Base-by-base conservation (phyloP, 2,113 vertebrate species). In the Actenoides lindsayi region DNA sequence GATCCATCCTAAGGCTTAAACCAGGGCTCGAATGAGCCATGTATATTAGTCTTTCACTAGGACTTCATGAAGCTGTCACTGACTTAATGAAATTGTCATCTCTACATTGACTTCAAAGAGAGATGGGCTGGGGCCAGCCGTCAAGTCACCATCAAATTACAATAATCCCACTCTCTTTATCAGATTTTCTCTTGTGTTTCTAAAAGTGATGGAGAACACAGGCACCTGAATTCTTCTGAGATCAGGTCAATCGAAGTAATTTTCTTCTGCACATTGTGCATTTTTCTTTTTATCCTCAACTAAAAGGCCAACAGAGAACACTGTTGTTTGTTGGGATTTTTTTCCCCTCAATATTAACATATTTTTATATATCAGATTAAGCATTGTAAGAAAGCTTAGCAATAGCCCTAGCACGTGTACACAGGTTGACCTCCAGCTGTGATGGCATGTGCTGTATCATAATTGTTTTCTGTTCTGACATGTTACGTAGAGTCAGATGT, bases 61-160 rank as follows among this genome's bases (percentile, higher is more conserved):
- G 44, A 41, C 90, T 75, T 89, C 79, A 87, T 71, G 86, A 75
- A 94, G 27, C 90, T 87, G 92, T 71, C 96, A 87, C 48, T 20
- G 88, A 6, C 53, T 92, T 89, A 44, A 94, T 90, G 94, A 87
- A 93, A 89, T 87, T 93, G 81, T 79, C 89, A 83, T 93, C 24
- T 89, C 81, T 48, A n/a, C 44, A 3, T 53, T 71, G 73, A 71
- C 92, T 96, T 96, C 94, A 94, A 90, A 90, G 85, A 75, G 94
- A 91, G 44, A 37, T 89, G 92, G 69, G 86, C 37, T 91, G 92
- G 88, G 73, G 80, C 86, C 86, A 90, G 83, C 83, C 1, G 0
- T 65, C 60, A 64, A 42, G 39, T 53, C 86, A 21, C 89, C 87
- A 56, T 71, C 91, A 82, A 81, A 92, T 92, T 48, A 78, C 90